A percentile compares a stretch with the other conserved stretches of the same genome.
These are phyloP conservation scores for Drosophila histrio DNA, from an alignment of 2,888 invertebrate genomes.

Conservation along the genomic window DNA sequence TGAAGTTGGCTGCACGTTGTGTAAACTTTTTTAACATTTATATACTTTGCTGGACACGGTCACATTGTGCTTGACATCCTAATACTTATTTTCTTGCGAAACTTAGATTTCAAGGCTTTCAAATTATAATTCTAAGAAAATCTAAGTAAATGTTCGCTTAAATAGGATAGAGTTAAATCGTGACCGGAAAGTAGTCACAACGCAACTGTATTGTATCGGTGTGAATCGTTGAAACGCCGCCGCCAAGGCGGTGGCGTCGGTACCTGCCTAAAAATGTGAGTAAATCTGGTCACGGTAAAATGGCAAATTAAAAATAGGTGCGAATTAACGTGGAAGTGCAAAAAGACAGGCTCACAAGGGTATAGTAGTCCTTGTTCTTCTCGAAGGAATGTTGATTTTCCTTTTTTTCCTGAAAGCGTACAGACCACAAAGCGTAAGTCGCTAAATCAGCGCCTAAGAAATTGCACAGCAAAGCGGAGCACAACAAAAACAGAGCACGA, in stretches of 20 bases:
- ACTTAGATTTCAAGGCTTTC: background rate
- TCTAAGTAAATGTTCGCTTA: background rate
- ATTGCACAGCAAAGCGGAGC: conserved; percentile 36
- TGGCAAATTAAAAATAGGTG: background rate
- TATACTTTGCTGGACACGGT: background rate
- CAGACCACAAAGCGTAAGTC: background rate
- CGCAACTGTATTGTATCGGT: background rate
- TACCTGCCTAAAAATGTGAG: conserved; percentile 32
- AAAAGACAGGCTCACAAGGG: background rate
- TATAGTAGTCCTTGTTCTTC: background rate
- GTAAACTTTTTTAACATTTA: background rate
- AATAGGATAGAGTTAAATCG: background rate
- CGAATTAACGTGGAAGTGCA: background rate
- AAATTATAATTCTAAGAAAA: background rate
- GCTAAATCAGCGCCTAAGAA: conserved; percentile 29
- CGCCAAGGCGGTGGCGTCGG: conserved; percentile 58
- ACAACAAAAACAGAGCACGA: conserved; percentile 56
- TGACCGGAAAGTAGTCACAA: background rate
- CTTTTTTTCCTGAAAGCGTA: background rate
- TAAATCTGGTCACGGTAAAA: conserved; percentile 6
- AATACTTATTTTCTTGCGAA: background rate
- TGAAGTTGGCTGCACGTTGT: background rate
- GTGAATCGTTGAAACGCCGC: conserved; percentile 29
- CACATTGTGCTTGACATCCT: conserved; percentile 7
- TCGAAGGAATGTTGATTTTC: background rate